Percentiles rank a stretch among this genome's conserved stretches.
Evolutionary conservation across 2,888 invertebrate species (phyloP).

Genomic region (Hoplodrina ambigua): DNA sequence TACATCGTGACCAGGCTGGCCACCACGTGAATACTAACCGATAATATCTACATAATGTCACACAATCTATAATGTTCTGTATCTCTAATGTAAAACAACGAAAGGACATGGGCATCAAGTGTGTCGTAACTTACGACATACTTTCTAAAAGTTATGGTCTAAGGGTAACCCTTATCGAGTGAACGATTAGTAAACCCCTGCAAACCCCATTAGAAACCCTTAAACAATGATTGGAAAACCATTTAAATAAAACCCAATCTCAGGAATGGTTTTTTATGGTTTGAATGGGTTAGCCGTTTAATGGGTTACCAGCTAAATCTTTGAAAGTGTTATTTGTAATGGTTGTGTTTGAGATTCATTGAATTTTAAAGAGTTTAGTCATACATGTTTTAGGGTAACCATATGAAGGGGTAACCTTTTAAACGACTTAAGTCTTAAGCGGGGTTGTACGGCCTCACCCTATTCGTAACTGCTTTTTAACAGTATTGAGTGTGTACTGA

Average conservation of each 20-base stretch:
- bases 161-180: not conserved
- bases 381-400: not conserved
- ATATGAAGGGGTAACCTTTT: not conserved
- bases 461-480: not conserved
- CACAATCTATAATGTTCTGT: conserved; percentile 29
- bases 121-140: not conserved
- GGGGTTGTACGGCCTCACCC: not conserved
- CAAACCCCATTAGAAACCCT: not conserved
- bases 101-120: conserved; percentile 23
- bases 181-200: no score
- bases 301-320: not conserved
- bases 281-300: not conserved
- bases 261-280: not conserved
- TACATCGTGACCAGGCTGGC: conserved; percentile 62
- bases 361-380: not conserved
- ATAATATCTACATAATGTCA: conserved; percentile 57
- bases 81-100: conserved; percentile 20
- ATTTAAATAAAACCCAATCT: not conserved
- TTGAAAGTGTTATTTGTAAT: not conserved
- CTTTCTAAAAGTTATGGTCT: not conserved
- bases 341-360: not conserved
- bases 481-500: not conserved
- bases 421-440: not conserved
- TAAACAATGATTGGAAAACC: not conserved
- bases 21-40: conserved; percentile 61